Evolutionary conservation across 2,797 vertebrate genomes (phyloP), one percentile per base, ranked within the genome.

Genomic region (Cephalopachus bancanus): DNA sequence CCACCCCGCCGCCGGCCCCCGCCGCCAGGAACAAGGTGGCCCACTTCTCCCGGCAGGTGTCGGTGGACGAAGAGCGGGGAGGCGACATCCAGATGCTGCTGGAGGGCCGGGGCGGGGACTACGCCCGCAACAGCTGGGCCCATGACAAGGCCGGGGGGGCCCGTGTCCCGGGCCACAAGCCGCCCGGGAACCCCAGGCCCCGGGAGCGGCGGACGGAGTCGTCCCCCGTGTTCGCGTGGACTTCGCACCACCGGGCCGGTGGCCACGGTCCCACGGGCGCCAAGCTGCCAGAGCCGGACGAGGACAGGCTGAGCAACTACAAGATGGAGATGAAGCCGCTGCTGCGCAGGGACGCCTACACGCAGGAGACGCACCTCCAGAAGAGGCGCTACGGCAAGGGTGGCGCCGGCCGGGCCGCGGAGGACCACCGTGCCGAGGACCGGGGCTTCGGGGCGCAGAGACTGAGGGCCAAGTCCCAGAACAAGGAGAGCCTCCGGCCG

Each of bases 301-400:
- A 99, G 99, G 99, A 99, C 98, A 99, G 99, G 98, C 99, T 99
- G 93, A 99, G n/a, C 98, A 99, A 99, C 97, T 99, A 99, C 0
- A 99, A 99, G 99, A 99, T 99, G 99, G 99, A 99, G 98, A 99
- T 99, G 99, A 99, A 99, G 98, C 99, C 99, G 84, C 99, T 99
- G 97, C 99, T 99, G 98, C 99, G 99, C 96, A 99, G 99, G 99
- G 99, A 99, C 98, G 99, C 99, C 96, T 98, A 98, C 96, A 95
- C 97, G 91, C 99, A 98, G 98, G 99, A 99, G 89, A 93, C 97
- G 37, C 98, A 99, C 90, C 98, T 99, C 98, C 99, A 99, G 98
- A 99, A 99, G 98, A 98, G 98, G 97, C 99, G 99, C 98, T 99
- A 99, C 97, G 98, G 99, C 97, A 98, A 98, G 98, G 97, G 97